Evolutionary conservation across 2,888 invertebrate genomes (phyloP), one percentile per base, ranked within the genome.

Genomic region (Macaria liturata): DNA sequence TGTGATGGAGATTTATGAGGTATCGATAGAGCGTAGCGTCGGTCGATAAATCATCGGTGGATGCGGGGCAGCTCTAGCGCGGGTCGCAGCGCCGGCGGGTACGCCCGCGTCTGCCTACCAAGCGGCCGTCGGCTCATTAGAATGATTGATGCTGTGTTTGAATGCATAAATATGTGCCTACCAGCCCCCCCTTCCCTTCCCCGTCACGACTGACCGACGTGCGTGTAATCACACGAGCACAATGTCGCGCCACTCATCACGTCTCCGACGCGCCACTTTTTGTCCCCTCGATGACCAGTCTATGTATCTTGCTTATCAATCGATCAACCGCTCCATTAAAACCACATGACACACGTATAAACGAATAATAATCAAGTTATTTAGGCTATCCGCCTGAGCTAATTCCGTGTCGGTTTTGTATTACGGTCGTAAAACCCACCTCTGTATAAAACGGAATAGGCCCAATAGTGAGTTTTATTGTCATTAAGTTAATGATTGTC

Each of bases 101-200:
- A 72, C 64, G 78, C 75, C 76, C 59, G 72, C 61, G 69, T 73
- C 73, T 65, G 72, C 75, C 75, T 80, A 80, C 81, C 79, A 78
- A 81, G 82, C 74, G 77, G 72, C 75, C 70, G 64, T 65, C 63
- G 71, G 80, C 86, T 91, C 87, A 90, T 91, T 91, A 89, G 84
- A 84, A 91, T 91, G 91, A 91, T 90, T 86, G 90, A 91, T 90
- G 85, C 80, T 73, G 75, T 83, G 83, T 86, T 87, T 85, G 86
- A 81, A 83, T 83, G 83, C 79, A 85, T 86, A 86, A 87, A 84
- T 86, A 84, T 83, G 79, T 76, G 82, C 79, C 82, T 80, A 75
- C 80, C 74, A 74, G 81, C 70, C 71, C 75, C 75, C 39, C 47
- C 69, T 75, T 32, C 43, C 69, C 71, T 67, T 69, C 72, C 74